phyloP scores from a whole-genome alignment of 2,888 invertebrate species.

The Pandemis corylana region DNA sequence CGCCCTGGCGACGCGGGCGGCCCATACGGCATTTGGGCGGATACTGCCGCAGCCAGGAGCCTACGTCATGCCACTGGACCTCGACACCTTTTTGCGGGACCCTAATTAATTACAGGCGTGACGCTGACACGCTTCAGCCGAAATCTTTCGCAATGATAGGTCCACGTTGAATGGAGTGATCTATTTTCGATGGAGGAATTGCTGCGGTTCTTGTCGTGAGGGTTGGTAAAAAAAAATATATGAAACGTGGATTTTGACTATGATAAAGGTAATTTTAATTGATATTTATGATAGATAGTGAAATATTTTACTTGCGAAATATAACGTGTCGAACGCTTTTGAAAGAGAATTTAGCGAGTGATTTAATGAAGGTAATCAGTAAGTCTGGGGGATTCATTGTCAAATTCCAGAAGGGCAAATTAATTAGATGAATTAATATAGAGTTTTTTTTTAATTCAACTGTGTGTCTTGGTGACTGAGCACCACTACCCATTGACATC shows the following conservation, averaged over 20 bases:
- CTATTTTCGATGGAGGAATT: constrained; percentile 19
- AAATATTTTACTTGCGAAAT: too few relatives aligned
- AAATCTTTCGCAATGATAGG: constrained; percentile 47
- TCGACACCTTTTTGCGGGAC: constrained; percentile 79
- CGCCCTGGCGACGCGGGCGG: constrained; percentile 58
- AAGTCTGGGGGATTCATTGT: too few relatives aligned
- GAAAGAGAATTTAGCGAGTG: too few relatives aligned
- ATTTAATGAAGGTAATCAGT: too few relatives aligned
- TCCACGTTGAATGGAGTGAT: constrained; percentile 23
- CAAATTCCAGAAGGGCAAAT: too few relatives aligned
- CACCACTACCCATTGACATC: too few relatives aligned
- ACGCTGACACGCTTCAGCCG: constrained; percentile 64
- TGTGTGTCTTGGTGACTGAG: too few relatives aligned
- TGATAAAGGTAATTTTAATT: background rate
- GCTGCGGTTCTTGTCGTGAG: background rate
- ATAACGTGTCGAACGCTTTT: too few relatives aligned
- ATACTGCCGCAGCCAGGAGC: constrained; percentile 78
- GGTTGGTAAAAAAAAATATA: background rate
- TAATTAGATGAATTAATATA: too few relatives aligned
- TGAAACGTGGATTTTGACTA: background rate
- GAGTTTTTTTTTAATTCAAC: too few relatives aligned
- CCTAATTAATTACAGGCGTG: constrained; percentile 80
- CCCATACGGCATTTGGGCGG: constrained; percentile 65
- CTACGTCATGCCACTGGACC: constrained; percentile 79
- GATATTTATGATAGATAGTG: background rate